Percentiles rank a stretch among this genome's conserved stretches.
Evolutionary conservation across 1,140 invertebrate species (phyloP).

Genomic region (Ostrea edulis): DNA sequence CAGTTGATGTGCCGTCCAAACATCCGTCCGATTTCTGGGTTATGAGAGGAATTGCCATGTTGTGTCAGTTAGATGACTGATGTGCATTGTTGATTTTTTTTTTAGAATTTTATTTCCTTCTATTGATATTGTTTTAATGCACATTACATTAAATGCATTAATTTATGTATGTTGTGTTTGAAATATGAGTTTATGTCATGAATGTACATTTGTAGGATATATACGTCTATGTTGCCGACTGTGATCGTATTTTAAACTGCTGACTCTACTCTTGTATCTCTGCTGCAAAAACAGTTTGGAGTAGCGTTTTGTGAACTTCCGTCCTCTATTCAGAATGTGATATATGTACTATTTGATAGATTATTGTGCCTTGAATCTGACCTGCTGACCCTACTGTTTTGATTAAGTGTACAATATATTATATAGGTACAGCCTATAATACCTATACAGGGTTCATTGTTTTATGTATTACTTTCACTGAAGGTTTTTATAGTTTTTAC

Average conservation of each 20-base stretch:
- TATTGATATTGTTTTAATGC: conserved; percentile 6
- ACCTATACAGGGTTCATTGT: not conserved
- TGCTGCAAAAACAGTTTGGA: not conserved
- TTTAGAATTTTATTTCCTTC: not conserved
- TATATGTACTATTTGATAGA: not conserved
- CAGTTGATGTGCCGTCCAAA: conserved; percentile 73
- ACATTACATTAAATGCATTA: not conserved
- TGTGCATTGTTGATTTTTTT: not conserved
- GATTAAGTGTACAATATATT: not conserved
- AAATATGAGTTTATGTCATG: not conserved
- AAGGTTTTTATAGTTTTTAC: not conserved
- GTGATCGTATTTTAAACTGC: not conserved
- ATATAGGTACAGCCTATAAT: not conserved
- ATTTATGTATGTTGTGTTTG: not conserved
- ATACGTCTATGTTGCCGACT: not conserved
- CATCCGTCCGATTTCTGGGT: conserved; percentile 74
- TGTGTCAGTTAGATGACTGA: conserved; percentile 77
- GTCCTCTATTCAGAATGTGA: not conserved
- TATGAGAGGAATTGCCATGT: conserved; percentile 74
- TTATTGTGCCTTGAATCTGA: not conserved
- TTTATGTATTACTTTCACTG: not conserved
- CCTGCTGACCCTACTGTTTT: not conserved
- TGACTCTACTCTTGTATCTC: not conserved
- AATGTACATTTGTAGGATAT: not conserved
- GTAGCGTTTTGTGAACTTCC: not conserved